Conservation (phyloP, 1,140 invertebrate genomes). For the Saccostrea glomerata region DNA sequence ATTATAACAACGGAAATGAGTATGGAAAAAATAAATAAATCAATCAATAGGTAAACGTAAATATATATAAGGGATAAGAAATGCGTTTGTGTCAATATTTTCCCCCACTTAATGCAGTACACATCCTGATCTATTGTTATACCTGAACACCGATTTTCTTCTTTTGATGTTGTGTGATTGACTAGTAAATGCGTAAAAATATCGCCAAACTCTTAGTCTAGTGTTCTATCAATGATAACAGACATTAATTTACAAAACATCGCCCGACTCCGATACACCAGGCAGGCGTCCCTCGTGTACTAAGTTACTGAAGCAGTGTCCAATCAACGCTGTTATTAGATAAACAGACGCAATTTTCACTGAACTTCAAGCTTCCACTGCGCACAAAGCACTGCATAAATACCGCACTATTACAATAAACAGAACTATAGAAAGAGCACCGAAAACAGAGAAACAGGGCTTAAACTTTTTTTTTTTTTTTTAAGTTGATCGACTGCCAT, state of each 20-base stretch:
- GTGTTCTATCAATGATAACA: not conserved
- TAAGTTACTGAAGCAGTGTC: not conserved
- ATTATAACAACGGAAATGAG: too few species aligned
- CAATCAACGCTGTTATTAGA: not conserved
- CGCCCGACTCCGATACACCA: not conserved
- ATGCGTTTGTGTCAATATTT: not conserved
- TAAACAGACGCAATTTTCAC: not conserved
- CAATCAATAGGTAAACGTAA: too few species aligned
- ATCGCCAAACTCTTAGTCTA: not conserved
- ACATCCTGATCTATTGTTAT: not conserved
- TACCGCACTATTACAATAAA: too few species aligned
- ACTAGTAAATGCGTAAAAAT: not conserved
- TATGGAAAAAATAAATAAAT: too few species aligned
- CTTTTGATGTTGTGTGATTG: slow-evolving; percentile 13
- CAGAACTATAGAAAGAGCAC: too few species aligned
- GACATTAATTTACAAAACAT: not conserved
- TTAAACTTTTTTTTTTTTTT: too few species aligned
- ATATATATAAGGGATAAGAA: too few species aligned
- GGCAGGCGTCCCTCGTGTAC: not conserved
- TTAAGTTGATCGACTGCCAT: too few species aligned
- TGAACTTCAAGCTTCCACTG: not conserved
- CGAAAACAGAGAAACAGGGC: too few species aligned
- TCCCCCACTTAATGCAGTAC: not conserved
- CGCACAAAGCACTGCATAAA: too few species aligned
- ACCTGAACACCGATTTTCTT: not conserved